These are phyloP conservation scores for Cavia porcellus DNA, from an alignment of 2,113 vertebrate genomes.

Conservation along the genomic window DNA sequence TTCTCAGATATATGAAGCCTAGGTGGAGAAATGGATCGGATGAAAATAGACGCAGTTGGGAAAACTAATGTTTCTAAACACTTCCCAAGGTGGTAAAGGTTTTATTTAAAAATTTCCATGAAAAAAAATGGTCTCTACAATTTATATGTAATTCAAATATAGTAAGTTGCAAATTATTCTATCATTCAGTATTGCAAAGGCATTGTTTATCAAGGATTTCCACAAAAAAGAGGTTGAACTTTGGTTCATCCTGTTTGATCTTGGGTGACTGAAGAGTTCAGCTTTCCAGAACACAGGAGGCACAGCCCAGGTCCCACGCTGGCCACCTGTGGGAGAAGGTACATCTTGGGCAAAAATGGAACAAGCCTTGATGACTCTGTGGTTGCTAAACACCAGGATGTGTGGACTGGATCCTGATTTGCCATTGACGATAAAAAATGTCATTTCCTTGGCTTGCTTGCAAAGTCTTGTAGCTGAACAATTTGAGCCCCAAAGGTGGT, in stretches of 20 bases:
- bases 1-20: too few species aligned
- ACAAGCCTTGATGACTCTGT: neutral
- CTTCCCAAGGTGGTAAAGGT: slow-evolving; percentile 11
- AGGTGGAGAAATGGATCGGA: neutral
- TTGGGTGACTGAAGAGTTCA: neutral
- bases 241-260: neutral
- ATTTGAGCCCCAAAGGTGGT: neutral
- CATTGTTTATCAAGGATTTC: slow-evolving; percentile 19
- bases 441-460: neutral
- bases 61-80: neutral
- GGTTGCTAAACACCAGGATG: neutral
- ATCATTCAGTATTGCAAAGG: neutral
- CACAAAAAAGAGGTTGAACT: neutral
- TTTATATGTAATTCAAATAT: neutral
- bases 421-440: neutral
- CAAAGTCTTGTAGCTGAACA: neutral
- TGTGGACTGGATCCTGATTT: neutral
- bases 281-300: neutral
- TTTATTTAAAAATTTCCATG: neutral
- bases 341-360: neutral
- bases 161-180: neutral
- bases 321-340: rapidly evolving
- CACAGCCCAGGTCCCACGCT: rapidly evolving
- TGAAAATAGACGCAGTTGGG: neutral
- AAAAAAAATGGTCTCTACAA: neutral